These are phyloP conservation scores for Myotis lucifugus DNA, from an alignment of 2,113 vertebrate genomes.

Conservation along the genomic window DNA sequence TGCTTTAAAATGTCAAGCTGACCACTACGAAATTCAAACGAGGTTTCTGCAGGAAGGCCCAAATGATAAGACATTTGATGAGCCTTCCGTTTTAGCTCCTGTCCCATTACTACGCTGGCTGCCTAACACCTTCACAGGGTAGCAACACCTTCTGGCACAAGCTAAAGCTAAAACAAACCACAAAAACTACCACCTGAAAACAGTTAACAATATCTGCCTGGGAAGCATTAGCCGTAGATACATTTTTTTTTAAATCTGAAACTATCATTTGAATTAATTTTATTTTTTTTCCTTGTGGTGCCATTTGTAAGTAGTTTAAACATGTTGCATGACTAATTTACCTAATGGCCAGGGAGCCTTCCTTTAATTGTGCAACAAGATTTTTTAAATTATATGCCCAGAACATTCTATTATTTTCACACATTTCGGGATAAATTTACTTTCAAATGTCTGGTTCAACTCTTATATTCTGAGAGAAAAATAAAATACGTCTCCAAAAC, in stretches of 20 bases:
- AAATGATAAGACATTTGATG: constrained; percentile 52
- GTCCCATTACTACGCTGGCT: background rate
- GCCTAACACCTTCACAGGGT: constrained; percentile 20
- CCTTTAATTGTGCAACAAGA: constrained; percentile 33
- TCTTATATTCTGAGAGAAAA: background rate
- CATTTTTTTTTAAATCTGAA: background rate
- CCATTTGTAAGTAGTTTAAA: constrained; percentile 49
- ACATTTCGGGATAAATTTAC: constrained; percentile 16
- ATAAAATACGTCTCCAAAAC: constrained; percentile 7
- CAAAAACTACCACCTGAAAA: constrained; percentile 11
- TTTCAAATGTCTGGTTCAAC: constrained; percentile 20
- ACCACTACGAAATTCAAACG: constrained; percentile 73
- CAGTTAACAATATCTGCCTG: constrained; percentile 20
- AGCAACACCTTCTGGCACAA: constrained; percentile 50
- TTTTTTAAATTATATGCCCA: background rate
- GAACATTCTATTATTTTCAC: background rate
- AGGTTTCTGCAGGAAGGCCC: constrained; percentile 54
- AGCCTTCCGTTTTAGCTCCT: constrained; percentile 61
- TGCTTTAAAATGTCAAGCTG: constrained; percentile 76
- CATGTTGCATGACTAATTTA: background rate
- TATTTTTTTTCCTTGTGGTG: constrained; percentile 17
- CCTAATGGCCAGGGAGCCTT: background rate
- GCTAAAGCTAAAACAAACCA: constrained; percentile 36
- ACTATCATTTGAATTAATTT: constrained; percentile 43
- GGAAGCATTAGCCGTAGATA: background rate